Evolutionary conservation across 2,113 vertebrate genomes (phyloP), one percentile per base, ranked within the genome.

Genomic region (Aramus guarauna): DNA sequence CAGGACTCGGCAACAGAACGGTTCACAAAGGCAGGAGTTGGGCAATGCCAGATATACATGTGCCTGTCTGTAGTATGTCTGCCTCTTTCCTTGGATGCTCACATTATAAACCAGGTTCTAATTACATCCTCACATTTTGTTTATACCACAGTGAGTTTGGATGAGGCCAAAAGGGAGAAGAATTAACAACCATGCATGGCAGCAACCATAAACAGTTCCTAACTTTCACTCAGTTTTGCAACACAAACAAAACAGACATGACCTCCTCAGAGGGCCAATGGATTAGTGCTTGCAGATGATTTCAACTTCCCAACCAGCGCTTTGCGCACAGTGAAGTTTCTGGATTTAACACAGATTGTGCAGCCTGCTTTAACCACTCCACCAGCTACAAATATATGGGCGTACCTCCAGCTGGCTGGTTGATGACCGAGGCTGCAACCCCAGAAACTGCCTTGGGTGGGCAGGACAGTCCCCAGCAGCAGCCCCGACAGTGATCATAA

Each of bases 181-280:
- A 92, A 92, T 59, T 90, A 92, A 77, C 0, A 6, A 90, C 56
- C 30, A 37, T 5, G 2, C 71, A 94, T 41, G 74, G 81, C 74
- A 91, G 66, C 32, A 60, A 55, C 58, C 81, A 62, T 91, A 90
- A 95, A 62, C 29, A 87, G 89, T 94, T 91, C 80, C 50, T 43
- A 82, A 76, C 72, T 92, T 95, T 89, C 81, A 75, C 77, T 89
- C 8, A 1, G 41, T 91, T 91, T 95, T 95, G 91, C 73, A 95
- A 95, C 39, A 85, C 24, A 32, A 75, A 59, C 43, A 81, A 88
- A 75, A 50, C 37, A 85, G 68, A 64, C 43, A 9, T 72, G 80
- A 60, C 48, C 53, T 94, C 69, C 66, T 81, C 2, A 0, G 53
- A 87, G 20, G 6, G 68, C 27, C 64, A 20, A 27, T 6, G 41